Percentiles rank a stretch among this genome's conserved stretches.
Evolutionary conservation across 1,140 invertebrate genomes (phyloP).

Genomic region (Zaprionus inermis): DNA sequence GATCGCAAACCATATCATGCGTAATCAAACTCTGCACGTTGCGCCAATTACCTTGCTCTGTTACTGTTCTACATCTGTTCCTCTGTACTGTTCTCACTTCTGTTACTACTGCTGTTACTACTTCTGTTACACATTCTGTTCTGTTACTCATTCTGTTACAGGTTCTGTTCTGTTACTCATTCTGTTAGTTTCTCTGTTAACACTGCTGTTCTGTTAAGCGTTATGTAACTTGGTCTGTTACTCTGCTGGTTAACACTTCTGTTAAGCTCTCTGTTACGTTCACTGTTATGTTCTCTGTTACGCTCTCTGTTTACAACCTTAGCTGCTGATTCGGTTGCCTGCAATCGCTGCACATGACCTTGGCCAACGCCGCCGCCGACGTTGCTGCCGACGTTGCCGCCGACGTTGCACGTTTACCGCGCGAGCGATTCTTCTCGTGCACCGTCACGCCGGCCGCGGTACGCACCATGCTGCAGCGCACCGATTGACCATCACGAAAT

Average conservation of each 20-base stretch:
- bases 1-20: constrained; percentile 41
- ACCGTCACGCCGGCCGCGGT: constrained; percentile 65
- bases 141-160: no score
- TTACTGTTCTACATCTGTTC: constrained; percentile 22
- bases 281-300: no score
- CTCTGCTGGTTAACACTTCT: no score
- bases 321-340: no score
- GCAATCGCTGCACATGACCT: no score
- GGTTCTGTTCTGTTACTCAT: neutral
- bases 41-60: neutral
- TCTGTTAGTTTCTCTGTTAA: neutral
- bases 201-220: constrained; percentile 38
- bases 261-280: neutral
- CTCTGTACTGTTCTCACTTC: no score
- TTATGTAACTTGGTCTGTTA: neutral
- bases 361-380: no score
- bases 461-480: constrained; percentile 50
- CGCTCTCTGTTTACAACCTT: no score
- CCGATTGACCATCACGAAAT: constrained; percentile 27
- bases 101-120: constrained; percentile 27
- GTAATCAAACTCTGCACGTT: constrained; percentile 26
- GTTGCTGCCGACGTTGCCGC: no score
- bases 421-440: constrained; percentile 8
- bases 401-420: no score
- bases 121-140: no score